A percentile compares a stretch with the other conserved stretches of the same genome.
Evolutionary conservation across 2,888 invertebrate genomes (phyloP).

Genomic region (Monoplex corrugatus): DNA sequence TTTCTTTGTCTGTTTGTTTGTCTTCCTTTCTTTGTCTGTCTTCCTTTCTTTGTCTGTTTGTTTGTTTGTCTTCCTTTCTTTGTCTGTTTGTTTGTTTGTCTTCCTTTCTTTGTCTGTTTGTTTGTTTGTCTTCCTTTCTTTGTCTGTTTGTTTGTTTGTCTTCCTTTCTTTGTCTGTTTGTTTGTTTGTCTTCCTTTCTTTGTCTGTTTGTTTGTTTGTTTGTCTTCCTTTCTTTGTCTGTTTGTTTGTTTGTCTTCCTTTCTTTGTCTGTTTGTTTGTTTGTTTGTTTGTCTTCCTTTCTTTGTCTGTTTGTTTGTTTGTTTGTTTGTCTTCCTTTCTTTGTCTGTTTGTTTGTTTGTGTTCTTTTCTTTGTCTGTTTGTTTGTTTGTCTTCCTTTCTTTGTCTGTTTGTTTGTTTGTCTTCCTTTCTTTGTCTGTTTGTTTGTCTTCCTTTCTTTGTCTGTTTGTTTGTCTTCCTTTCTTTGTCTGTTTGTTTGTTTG

Average conservation of each 20-base stretch:
- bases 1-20: too few species aligned
- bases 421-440: too few species aligned
- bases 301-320: not conserved
- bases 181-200: constrained; percentile 6
- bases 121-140: not conserved
- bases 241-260: constrained; percentile 26
- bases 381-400: too few species aligned
- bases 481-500: too few species aligned
- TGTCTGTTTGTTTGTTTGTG: not conserved
- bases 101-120: too few species aligned
- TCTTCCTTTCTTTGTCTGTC: not conserved
- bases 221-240: constrained; percentile 31
- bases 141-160: constrained; percentile 29
- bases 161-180: constrained; percentile 32
- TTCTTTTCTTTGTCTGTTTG: not conserved
- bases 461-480: too few species aligned
- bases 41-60: not conserved
- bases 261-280: not conserved
- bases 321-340: not conserved
- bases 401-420: too few species aligned
- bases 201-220: constrained; percentile 41
- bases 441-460: too few species aligned
- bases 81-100: not conserved
- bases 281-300: not conserved
- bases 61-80: not conserved